Evolutionary conservation across 2,113 vertebrate species (phyloP).

Genomic region (Ellobius talpinus): DNA sequence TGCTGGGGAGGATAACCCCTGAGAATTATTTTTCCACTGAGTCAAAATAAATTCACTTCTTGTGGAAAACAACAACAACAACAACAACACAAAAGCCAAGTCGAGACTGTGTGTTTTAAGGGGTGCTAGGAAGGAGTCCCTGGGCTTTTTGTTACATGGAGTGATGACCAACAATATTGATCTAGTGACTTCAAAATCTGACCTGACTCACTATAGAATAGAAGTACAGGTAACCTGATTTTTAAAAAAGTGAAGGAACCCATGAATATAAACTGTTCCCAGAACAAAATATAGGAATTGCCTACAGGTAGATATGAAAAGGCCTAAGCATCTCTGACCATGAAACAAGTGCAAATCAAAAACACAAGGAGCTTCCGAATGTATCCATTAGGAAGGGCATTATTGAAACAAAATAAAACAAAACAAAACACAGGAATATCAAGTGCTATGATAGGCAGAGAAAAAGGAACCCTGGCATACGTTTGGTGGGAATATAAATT

Average conservation of each 20-base stretch:
- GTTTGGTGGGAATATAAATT: not conserved
- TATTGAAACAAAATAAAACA: not conserved
- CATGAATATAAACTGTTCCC: not conserved
- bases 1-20: not conserved
- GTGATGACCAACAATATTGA: constrained; percentile 17
- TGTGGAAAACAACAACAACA: not conserved
- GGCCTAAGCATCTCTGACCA: not conserved
- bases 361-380: not conserved
- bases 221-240: not conserved
- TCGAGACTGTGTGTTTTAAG: not conserved
- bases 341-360: not conserved
- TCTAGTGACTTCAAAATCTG: constrained; percentile 40
- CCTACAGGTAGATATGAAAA: not conserved
- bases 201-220: not conserved
- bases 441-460: not conserved
- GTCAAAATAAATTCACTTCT: constrained; percentile 28
- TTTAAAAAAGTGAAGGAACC: not conserved
- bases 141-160: not conserved
- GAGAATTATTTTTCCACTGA: constrained; percentile 21
- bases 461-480: not conserved
- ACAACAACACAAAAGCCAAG: not conserved
- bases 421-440: not conserved
- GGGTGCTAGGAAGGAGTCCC: not conserved
- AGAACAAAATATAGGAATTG: not conserved
- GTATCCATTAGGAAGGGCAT: not conserved